Evolutionary conservation across 35 echinoderm and acorn worm genomes (phyloP).

Genomic region (Heliocidaris erythrogramma): DNA sequence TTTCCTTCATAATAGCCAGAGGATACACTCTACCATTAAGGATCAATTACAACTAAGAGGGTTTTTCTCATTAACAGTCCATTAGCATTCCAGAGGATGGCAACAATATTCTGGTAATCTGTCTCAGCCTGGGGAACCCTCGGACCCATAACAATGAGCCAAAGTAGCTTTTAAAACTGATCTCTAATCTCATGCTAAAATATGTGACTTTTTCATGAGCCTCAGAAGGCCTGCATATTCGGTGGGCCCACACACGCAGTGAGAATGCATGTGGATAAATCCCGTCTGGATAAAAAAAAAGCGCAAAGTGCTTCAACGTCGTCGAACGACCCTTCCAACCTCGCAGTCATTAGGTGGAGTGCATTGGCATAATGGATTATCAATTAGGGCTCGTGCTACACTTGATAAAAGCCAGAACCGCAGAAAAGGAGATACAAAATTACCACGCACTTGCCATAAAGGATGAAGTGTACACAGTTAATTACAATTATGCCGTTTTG

Average conservation of each 20-base stretch:
- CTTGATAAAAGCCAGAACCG: background rate
- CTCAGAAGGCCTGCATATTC: background rate
- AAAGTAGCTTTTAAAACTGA: background rate
- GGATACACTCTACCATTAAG: background rate
- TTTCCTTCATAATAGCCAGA: background rate
- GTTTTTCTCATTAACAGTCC: background rate
- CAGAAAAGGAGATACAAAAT: background rate
- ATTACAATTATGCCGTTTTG: background rate
- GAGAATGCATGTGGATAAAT: background rate
- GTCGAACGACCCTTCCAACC: background rate
- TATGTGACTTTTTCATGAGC: constrained; percentile 17
- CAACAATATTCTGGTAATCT: background rate
- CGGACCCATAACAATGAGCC: background rate
- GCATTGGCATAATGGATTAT: constrained; percentile 17
- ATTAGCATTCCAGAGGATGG: background rate
- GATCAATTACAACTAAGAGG: background rate
- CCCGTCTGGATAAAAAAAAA: background rate
- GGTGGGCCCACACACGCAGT: background rate
- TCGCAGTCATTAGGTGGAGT: background rate
- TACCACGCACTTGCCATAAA: background rate
- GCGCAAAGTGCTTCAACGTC: background rate
- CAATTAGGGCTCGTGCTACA: constrained; percentile 1
- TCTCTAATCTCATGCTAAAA: constrained; percentile 8
- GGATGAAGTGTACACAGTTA: background rate
- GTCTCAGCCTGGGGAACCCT: background rate